A percentile compares a stretch with the other conserved stretches of the same genome.
Conservation (phyloP, 2,113 vertebrate genomes). For the Bubo bubo region DNA sequence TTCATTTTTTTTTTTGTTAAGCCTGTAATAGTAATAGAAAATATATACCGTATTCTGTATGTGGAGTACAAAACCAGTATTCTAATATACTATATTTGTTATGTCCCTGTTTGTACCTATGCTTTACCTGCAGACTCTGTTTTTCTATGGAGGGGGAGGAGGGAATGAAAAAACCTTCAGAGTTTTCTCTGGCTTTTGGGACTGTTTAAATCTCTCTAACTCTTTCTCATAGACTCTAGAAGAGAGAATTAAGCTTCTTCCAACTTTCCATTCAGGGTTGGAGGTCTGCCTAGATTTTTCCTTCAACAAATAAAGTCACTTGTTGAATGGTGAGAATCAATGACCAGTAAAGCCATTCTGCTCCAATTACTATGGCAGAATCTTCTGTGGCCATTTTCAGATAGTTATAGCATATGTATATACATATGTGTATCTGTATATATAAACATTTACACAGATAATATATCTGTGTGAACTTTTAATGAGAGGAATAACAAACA, state of each 20-base stretch:
- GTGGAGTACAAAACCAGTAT: neutral
- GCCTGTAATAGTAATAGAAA: neutral
- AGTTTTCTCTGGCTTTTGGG: neutral
- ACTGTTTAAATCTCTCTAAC: neutral
- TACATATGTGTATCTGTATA: neutral
- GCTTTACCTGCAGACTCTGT: neutral
- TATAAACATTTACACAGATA: neutral
- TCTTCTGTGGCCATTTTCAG: neutral
- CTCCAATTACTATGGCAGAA: neutral
- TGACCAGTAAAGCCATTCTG: neutral
- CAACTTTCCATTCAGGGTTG: neutral
- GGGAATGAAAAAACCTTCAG: neutral
- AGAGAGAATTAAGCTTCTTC: neutral
- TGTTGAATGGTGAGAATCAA: neutral
- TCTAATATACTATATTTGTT: neutral
- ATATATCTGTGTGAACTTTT: neutral
- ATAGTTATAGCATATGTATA: neutral
- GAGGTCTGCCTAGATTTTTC: neutral
- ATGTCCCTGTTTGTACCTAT: neutral
- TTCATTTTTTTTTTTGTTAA: neutral
- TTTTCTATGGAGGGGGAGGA: neutral
- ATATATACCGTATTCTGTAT: neutral
- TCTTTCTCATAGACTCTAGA: neutral
- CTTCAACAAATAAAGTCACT: neutral
- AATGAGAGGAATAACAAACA: neutral